Percentiles rank a stretch among this genome's conserved stretches.
Conservation (phyloP, 1,140 invertebrate genomes). For the Scaptomyza montana region DNA sequence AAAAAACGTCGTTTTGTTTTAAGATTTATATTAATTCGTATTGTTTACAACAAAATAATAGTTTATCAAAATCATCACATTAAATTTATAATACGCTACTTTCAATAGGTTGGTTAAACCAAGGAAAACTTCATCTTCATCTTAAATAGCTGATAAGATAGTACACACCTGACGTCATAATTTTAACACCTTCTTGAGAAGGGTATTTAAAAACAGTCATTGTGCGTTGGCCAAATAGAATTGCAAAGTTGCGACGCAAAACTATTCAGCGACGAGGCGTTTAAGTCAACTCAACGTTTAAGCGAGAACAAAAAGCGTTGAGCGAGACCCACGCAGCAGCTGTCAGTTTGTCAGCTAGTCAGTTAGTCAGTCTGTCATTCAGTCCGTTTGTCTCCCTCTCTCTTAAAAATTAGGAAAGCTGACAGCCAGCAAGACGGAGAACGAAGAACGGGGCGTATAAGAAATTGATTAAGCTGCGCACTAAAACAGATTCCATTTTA, state of each 20-base stretch:
- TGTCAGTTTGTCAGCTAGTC: slow-evolving; percentile 58
- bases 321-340: slow-evolving; percentile 60
- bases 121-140: no score
- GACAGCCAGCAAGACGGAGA: slow-evolving; percentile 44
- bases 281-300: slow-evolving; percentile 36
- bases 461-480: slow-evolving; percentile 64
- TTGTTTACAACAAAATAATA: no score
- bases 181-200: background rate
- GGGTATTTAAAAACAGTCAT: background rate
- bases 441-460: slow-evolving; percentile 50
- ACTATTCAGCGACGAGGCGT: slow-evolving; percentile 62
- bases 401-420: slow-evolving; percentile 63
- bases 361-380: slow-evolving; percentile 43
- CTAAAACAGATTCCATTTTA: slow-evolving; percentile 29
- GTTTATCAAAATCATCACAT: no score
- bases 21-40: no score
- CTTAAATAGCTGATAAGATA: no score
- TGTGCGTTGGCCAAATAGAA: slow-evolving; percentile 69
- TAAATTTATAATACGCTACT: no score
- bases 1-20: no score
- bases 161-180: no score
- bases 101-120: no score
- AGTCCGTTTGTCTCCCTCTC: slow-evolving; percentile 26
- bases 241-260: slow-evolving; percentile 38
- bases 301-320: slow-evolving; percentile 68